A percentile compares a stretch with the other conserved stretches of the same genome.
These are phyloP conservation scores for Colletes collaris DNA, from an alignment of 2,888 invertebrate species.

Conservation along the genomic window DNA sequence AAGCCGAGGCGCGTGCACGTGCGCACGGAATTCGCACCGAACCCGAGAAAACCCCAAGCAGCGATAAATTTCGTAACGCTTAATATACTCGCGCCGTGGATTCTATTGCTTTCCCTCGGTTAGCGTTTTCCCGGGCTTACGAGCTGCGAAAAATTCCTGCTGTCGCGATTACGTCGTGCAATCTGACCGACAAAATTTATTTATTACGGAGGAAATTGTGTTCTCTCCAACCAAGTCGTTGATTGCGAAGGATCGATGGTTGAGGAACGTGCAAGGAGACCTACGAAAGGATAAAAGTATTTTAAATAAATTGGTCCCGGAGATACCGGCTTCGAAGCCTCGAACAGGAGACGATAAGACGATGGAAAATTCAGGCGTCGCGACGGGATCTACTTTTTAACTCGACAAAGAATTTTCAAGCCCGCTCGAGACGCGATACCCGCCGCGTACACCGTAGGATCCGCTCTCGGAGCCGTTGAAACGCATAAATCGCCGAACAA, in stretches of 20 bases:
- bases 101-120: conserved; percentile 33
- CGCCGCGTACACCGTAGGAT: too few relatives aligned
- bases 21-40: conserved; percentile 62
- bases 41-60: conserved; percentile 66
- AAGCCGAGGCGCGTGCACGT: conserved; percentile 43
- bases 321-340: too few relatives aligned
- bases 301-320: too few relatives aligned
- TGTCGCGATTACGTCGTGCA: conserved; percentile 44
- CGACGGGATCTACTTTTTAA: too few relatives aligned
- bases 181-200: conserved; percentile 56
- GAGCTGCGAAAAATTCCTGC: conserved; percentile 47
- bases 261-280: too few relatives aligned
- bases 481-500: conserved; percentile 37
- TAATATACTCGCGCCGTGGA: conserved; percentile 71
- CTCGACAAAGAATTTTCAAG: too few relatives aligned
- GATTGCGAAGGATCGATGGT: too few relatives aligned
- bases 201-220: conserved; percentile 16
- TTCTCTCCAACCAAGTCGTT: too few relatives aligned
- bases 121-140: conserved; percentile 30
- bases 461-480: conserved; percentile 6
- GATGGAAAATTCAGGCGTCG: too few relatives aligned
- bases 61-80: conserved; percentile 76
- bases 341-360: too few relatives aligned
- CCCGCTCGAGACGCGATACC: too few relatives aligned
- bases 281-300: too few relatives aligned